Base-by-base conservation (phyloP, 30 jellyfish, hydroid and myxozoan genomes). In the Rhopilema esculentum region DNA sequence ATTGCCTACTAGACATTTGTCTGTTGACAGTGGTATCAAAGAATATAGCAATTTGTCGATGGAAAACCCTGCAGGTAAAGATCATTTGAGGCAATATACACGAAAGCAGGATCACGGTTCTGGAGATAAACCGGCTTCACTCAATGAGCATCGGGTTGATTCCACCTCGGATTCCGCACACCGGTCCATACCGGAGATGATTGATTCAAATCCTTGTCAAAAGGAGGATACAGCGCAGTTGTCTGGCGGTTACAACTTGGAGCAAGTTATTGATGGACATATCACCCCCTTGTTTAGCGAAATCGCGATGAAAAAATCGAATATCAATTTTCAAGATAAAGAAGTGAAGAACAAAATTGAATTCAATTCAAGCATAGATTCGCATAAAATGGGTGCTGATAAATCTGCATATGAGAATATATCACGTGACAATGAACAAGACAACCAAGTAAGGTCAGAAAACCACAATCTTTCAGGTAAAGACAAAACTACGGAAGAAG, bases 1-100 rank as follows among this genome's bases (percentile, higher is more conserved):
- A 69, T 33, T 83, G 20, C 84, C 83, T 7, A 69, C 49, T n/a
- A 69, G 86, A 83, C 90, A 89, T 52, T 4, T 49, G 49, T 77
- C 93, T 48, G 67, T 61, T 76, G 89, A 87, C 7, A 23, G 77
- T 73, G 79, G 79, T 15, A 16, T 66, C 1, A 53, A 82, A 25
- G 80, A 49, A 21, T 26, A 27, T 0, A 29, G 74, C 33, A 64
- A 68, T 22, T 72, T 21, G 25, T 23, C 63, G 0, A 8, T 66
- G 23, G 89, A 80, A 18, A 66, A 31, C 51, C 66, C 66, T 24
- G 62, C 24, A 16, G 28, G 69, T 8, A 80, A 66, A 29, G 74
- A 72, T 22, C 49, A 48, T 16, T 2, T 82, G 17, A 33, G 62
- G 22, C 72, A n/a, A 7, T 52, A 48, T 1, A 70, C 51, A 18